Base-by-base conservation (phyloP, 2,113 vertebrate species). In the Taxidea taxus region DNA sequence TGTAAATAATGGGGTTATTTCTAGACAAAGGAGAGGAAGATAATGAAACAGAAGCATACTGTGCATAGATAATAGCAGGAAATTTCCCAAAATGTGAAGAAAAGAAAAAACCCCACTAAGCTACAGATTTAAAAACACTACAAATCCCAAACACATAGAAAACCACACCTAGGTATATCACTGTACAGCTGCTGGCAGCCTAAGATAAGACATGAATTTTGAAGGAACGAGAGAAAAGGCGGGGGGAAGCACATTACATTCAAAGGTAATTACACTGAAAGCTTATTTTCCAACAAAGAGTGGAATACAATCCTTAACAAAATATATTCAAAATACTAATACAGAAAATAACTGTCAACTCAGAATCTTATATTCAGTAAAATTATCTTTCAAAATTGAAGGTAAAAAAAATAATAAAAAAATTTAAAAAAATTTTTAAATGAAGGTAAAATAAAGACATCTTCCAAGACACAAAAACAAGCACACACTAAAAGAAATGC, bases 291-390 rank as follows among this genome's bases (percentile, higher is more conserved):
- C 85, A 70, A 85, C 13, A 81, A 44, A 92, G 1, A 82, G 80
- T 12, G n/a, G 23, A 68, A 90, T 11, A 85, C 47, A 81, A 39
- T 95, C 47, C 21, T 60, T 60, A 84, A 51, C 5, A 25, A 91
- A 97, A 42, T 60, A 84, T 87, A 27, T 75, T 68, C 49, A 97
- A 94, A 87, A 88, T 78, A 54, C 25, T 82, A 58, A 82, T 10
- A 58, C 23, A 94, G 66, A 75, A 83, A 66, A 29, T 29, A 78
- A 88, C 60, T 56, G 44, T 15, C 39, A 94, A 85, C 15, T 49
- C 66, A 87, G 87, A 92, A 37, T 84, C 64, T 27, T 80, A 78
- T n/a, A n/a, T 5, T 87, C 64, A 70, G 37, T 68, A 91, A 74
- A 83, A 83, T 16, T 66, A 68, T 68, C 37, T 80, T 47, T 68